phyloP scores from a whole-genome alignment of 2,888 invertebrate genomes.

The Atrina japonica region DNA sequence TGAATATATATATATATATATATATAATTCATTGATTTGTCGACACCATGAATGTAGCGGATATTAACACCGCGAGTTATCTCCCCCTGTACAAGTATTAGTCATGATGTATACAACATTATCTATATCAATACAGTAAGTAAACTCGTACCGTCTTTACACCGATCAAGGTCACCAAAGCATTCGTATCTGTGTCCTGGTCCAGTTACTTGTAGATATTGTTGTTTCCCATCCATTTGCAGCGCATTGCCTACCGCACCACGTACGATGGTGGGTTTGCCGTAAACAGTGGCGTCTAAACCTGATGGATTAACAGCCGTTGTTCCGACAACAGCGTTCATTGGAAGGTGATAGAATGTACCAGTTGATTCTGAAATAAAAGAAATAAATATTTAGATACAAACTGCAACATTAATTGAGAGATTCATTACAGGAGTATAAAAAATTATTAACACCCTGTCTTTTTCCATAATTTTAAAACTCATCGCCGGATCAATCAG shows the following conservation, averaged over 20 bases:
- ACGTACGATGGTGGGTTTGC: slow-evolving; percentile 54
- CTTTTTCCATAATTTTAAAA: no score
- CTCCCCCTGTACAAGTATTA: not conserved
- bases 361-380: slow-evolving; percentile 16
- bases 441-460: no score
- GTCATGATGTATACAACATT: not conserved
- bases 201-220: slow-evolving; percentile 73
- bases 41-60: no score
- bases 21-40: not conserved
- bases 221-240: slow-evolving; percentile 61
- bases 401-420: no score
- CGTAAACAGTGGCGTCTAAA: slow-evolving; percentile 71
- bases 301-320: slow-evolving; percentile 75
- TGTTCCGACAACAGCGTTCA: slow-evolving; percentile 68
- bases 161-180: slow-evolving; percentile 76
- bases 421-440: no score
- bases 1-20: not conserved
- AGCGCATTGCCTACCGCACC: slow-evolving; percentile 75
- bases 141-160: slow-evolving; percentile 67
- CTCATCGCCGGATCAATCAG: no score
- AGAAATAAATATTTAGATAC: no score
- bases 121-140: not conserved
- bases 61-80: no score
- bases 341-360: slow-evolving; percentile 72
- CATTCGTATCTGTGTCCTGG: slow-evolving; percentile 77